phyloP scores from a whole-genome alignment of 2,113 vertebrate genomes.

The Osmerus eperlanus region DNA sequence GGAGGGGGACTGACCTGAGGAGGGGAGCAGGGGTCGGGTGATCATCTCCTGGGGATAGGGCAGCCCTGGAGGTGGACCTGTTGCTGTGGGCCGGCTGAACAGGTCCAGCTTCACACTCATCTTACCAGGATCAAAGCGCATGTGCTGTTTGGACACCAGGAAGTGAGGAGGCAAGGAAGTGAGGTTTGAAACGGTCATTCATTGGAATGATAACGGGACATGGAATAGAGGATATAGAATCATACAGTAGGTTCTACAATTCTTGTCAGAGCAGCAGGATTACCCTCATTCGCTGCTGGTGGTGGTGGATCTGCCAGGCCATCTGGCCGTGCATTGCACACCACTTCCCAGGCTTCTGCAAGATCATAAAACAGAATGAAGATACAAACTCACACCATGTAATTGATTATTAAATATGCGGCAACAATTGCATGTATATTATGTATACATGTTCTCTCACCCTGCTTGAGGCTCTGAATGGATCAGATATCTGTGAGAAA shows the following conservation, averaged over 20 bases:
- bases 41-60: conserved; percentile 76
- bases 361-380: not conserved
- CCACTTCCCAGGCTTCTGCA: conserved; percentile 83
- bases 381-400: not conserved
- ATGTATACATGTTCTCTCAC: conserved; percentile 64
- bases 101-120: conserved; percentile 79
- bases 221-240: too few species aligned
- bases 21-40: conserved; percentile 76
- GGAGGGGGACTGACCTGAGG: conserved; percentile 63
- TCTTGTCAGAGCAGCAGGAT: too few species aligned
- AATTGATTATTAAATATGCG: not conserved
- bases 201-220: too few species aligned
- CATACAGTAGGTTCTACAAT: too few species aligned
- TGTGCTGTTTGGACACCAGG: conserved; percentile 56
- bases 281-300: conserved; percentile 85
- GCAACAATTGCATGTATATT: not conserved
- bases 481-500: conserved; percentile 73
- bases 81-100: conserved; percentile 74
- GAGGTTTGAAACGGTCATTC: not conserved
- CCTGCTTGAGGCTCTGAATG: conserved; percentile 76
- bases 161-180: not conserved
- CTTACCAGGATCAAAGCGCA: conserved; percentile 83
- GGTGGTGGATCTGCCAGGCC: conserved; percentile 83
- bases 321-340: conserved; percentile 82
- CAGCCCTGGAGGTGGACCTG: conserved; percentile 73